Base-by-base conservation (phyloP, 1,140 invertebrate species). In the Drosophila chauvacae region DNA sequence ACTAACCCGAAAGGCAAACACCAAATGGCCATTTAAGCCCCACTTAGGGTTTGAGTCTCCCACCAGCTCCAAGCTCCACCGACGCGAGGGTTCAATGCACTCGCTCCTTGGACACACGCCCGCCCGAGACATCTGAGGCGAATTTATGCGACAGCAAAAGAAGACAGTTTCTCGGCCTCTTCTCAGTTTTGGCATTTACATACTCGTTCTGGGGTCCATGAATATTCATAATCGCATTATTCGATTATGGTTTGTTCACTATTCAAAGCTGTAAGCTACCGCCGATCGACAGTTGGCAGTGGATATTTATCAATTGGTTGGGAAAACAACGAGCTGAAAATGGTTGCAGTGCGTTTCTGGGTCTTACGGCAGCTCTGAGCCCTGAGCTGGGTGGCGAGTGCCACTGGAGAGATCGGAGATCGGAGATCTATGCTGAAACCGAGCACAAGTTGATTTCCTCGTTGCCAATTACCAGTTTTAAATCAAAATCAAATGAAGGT, bases 141-240 rank as follows among this genome's bases (percentile, higher is more conserved):
- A 72, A 53, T 57, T 71, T 71, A 75, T 65, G 61, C 51, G 47
- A 45, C 37, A 30, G 11, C 57, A 35, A 65, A 26, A 18, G 7
- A 58, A 59, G 47, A 75, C 33, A 33, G 48, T 35, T 59, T 26
- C 30, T 26, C 30, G 33, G 35, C 10, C 39, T 28, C 18, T 16
- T 26, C 37, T 20, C 13, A 51, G 37, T 28, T 41, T 61, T 69
- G 26, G 33, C 48, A 69, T 77, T 77, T 77, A 77, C 73, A 77
- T 77, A 77, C 55, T 42, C 73, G 63, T 44, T 75, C 48, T 23
- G 3, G 6, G 18, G 23, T 16, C 28, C 7, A 28, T 72, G 30
- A 50, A 72, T 72, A 72, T 72, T 72, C 37, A 72, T 58, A 72
- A 58, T 71, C 69, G 69, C 18, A 42, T 72, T 72, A 72, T 70